Base-by-base conservation (phyloP, 2,797 vertebrate genomes). In the Apodemus agrarius region DNA sequence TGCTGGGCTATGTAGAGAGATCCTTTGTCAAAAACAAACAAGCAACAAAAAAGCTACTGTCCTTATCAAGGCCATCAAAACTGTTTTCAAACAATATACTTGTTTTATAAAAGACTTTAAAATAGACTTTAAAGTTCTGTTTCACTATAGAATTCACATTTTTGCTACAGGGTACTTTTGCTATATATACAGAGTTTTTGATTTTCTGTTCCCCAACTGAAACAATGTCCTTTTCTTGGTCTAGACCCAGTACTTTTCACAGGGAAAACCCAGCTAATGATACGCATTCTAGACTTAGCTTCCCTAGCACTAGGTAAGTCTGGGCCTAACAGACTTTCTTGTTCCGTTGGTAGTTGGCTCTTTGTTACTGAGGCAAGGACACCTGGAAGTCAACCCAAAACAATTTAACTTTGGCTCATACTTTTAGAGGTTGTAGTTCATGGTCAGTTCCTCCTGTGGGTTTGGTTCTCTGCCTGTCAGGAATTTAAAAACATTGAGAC, bases 41-140 rank as follows among this genome's bases (percentile, higher is more conserved):
- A 43, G 31, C 63, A 46, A 22, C 57, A 83, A 67, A 22, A 13
- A 65, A 67, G 8, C 3, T 67, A 34, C 40, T 85, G 43, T 65
- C 61, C 17, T 85, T 67, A 46, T 85, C 19, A 67, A n/a, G 31
- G 83, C 49, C 11, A 46, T 63, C 37, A 87, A 61, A 90, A 84
- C 63, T 84, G 17, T 84, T 88, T 94, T 95, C 57, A 96, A 92
- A 90, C 37, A 87, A 59, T 67, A 16, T 34, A 9, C n/a, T 82
- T 16, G 40, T 90, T 43, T 92, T 80, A 8, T 75, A 83, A 96
- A 84, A 90, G 34, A 67, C 22, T 16, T 89, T 90, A 83, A 69
- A 54, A 75, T 67, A 1, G 88, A 87, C 88, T 81, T 92, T 88
- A 61, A 89, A 93, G 34, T 89, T 31, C 37, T 82, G 5, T 63